Evolutionary conservation across 2,797 vertebrate species (phyloP).

Genomic region (Gymnopithys bicolor): DNA sequence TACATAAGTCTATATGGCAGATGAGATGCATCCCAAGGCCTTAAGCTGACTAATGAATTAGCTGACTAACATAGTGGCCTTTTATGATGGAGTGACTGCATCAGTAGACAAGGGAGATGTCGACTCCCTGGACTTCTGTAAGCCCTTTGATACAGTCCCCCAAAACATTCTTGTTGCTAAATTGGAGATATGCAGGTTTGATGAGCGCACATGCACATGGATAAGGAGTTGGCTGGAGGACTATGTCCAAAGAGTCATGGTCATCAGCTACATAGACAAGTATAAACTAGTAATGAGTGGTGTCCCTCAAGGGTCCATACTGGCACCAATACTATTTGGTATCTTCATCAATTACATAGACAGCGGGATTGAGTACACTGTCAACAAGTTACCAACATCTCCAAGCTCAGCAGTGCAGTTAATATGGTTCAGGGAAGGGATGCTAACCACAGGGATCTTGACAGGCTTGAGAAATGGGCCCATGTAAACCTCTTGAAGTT

Average conservation of each 20-base stretch:
- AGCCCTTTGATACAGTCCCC: background rate
- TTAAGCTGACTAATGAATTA: background rate
- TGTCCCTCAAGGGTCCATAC: background rate
- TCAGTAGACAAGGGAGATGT: background rate
- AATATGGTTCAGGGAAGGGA: rapidly evolving
- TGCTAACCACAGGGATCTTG: background rate
- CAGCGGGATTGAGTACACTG: background rate
- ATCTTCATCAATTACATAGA: background rate
- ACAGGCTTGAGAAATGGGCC: background rate
- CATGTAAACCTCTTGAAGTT: rapidly evolving
- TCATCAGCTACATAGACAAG: background rate
- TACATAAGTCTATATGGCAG: background rate
- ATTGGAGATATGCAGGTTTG: background rate
- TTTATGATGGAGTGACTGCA: background rate
- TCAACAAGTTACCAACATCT: background rate
- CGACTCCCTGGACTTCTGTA: background rate
- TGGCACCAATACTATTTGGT: background rate
- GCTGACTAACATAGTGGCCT: background rate
- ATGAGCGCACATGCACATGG: background rate
- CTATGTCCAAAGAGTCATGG: rapidly evolving
- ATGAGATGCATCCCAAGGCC: background rate
- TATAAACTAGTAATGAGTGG: background rate
- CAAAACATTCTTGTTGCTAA: background rate
- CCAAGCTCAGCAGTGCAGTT: rapidly evolving
- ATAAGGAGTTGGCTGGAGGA: background rate